Conservation (phyloP, 2,113 vertebrate species). For the Perca fluviatilis region DNA sequence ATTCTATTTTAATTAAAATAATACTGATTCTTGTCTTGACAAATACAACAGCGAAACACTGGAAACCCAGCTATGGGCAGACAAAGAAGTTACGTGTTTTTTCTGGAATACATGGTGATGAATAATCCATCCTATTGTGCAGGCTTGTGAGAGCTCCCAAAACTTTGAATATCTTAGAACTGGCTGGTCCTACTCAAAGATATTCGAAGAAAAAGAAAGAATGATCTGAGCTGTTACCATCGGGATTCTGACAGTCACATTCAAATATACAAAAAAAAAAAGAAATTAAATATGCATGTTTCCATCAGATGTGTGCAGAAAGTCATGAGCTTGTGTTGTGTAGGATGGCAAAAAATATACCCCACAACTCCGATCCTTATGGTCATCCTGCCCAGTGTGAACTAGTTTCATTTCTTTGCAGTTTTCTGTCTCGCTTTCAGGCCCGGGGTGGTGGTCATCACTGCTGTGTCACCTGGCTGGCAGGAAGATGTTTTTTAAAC, state of each 20-base stretch:
- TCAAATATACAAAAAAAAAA: background rate
- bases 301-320: background rate
- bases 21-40: conserved; percentile 16
- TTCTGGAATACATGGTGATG: background rate
- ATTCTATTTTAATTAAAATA: conserved; percentile 36
- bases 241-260: background rate
- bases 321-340: conserved; percentile 18
- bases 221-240: background rate
- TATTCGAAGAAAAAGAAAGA: conserved; percentile 13
- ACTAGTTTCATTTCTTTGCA: conserved; percentile 18
- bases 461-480: conserved; percentile 52
- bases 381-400: conserved; percentile 36
- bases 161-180: conserved; percentile 12
- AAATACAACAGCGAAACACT: background rate
- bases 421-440: conserved; percentile 23
- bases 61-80: background rate
- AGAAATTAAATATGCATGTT: background rate
- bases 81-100: background rate
- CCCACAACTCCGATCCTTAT: conserved; percentile 11
- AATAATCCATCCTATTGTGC: conserved; percentile 24
- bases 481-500: conserved; percentile 49
- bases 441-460: conserved; percentile 14
- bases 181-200: background rate
- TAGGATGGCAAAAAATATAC: background rate
- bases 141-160: background rate